phyloP scores from a whole-genome alignment of 2,888 invertebrate species.

The Elmis aenea region DNA sequence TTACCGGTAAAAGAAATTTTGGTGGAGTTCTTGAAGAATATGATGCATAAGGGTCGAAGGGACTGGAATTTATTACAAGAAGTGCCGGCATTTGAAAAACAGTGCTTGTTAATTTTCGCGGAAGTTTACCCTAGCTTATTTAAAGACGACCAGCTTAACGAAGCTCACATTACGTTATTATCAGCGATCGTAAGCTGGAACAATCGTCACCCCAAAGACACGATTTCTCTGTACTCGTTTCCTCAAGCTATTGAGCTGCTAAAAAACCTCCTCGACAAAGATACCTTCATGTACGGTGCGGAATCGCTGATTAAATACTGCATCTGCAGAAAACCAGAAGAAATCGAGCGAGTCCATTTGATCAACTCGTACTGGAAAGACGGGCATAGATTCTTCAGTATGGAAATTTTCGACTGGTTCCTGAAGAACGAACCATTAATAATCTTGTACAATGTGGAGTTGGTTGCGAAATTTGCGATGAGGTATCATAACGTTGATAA shows the following conservation, averaged over 20 bases:
- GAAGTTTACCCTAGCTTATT: slow-evolving; percentile 3
- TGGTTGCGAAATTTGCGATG: slow-evolving; percentile 2
- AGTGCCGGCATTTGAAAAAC: slow-evolving; percentile 8
- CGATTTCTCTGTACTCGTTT: slow-evolving; percentile 3
- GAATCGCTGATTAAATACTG: background rate
- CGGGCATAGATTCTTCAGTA: slow-evolving; percentile 1
- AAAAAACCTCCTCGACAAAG: background rate
- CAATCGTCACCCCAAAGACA: slow-evolving; percentile 4
- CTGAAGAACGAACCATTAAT: slow-evolving; percentile 6
- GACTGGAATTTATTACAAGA: slow-evolving; percentile 2
- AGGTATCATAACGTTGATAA: slow-evolving; percentile 2
- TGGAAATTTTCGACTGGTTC: slow-evolving; percentile 5
- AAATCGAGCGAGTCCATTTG: background rate
- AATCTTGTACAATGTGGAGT: slow-evolving; percentile 1
- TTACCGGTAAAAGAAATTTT: slow-evolving; percentile 5
- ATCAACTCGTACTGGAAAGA: background rate
- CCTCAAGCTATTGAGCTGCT: background rate
- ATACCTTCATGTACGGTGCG: background rate
- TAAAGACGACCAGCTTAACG: background rate
- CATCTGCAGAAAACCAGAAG: background rate
- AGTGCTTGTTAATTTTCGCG: slow-evolving; percentile 5
- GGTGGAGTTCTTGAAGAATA: slow-evolving; percentile 1
- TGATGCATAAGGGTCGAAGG: background rate
- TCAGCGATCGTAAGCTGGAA: slow-evolving; percentile 5
- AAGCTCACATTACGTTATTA: slow-evolving; percentile 1